Conservation (phyloP, 2,888 invertebrate species). For the Encarsia formosa region DNA sequence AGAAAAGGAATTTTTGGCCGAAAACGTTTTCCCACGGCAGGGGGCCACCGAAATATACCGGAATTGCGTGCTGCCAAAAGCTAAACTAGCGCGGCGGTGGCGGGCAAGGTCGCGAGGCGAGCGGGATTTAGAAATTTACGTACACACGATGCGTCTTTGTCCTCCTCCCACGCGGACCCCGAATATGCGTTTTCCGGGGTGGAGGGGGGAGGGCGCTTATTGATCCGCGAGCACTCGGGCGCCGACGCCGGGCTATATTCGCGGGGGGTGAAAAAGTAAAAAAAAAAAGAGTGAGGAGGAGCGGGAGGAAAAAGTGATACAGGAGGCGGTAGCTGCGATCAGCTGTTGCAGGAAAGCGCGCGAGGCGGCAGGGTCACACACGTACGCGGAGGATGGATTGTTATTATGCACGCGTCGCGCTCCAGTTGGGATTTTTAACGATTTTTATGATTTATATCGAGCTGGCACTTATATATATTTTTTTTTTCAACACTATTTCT, state of each 20-base stretch:
- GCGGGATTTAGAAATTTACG: slow-evolving; percentile 20
- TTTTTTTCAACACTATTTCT: no score
- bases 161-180: slow-evolving; percentile 2
- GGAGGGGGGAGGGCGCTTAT: slow-evolving; percentile 5
- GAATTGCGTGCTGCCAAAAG: slow-evolving; percentile 25
- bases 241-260: no score
- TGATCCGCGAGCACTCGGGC: slow-evolving; percentile 2
- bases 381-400: no score
- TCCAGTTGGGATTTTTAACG: no score
- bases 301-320: no score
- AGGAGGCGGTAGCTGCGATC: neutral
- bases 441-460: no score
- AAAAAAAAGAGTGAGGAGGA: no score
- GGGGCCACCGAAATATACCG: no score
- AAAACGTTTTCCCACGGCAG: no score
- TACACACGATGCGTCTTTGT: slow-evolving; percentile 10
- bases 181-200: neutral
- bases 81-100: slow-evolving; percentile 12
- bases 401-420: no score
- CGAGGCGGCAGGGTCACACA: neutral
- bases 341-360: neutral
- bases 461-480: no score
- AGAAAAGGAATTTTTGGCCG: neutral
- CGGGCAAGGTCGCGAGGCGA: slow-evolving; percentile 20
- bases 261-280: no score